Evolutionary conservation across 1,140 invertebrate genomes (phyloP).

Genomic region (Holotrichia oblita): DNA sequence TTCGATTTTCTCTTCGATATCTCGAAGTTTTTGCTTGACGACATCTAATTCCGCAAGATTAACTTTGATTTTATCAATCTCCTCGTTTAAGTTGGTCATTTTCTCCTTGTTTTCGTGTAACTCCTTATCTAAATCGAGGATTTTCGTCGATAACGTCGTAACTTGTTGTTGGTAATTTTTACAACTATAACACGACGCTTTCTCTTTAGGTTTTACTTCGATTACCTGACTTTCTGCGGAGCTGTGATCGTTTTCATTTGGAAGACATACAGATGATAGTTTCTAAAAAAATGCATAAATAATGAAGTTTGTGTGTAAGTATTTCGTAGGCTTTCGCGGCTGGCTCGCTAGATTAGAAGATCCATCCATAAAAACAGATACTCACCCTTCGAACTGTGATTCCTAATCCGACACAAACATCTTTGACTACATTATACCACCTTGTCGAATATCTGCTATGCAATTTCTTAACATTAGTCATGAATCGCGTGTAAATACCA

Average conservation of each 20-base stretch:
- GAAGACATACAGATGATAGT: background rate
- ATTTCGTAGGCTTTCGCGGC: too few relatives aligned
- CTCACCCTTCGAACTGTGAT: background rate
- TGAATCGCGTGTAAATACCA: background rate
- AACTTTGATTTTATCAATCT: constrained; percentile 6
- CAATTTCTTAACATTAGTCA: constrained; percentile 5
- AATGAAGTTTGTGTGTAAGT: too few relatives aligned
- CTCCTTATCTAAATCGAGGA: constrained; percentile 1
- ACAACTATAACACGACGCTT: background rate
- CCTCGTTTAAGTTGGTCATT: background rate
- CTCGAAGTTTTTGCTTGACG: constrained; percentile 27
- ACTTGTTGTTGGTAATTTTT: constrained; percentile 3
- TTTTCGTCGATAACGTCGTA: background rate
- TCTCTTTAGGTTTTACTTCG: background rate
- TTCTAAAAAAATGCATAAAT: background rate
- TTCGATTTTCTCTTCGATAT: constrained; percentile 19
- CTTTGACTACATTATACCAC: constrained; percentile 10
- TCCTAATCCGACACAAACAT: constrained; percentile 8
- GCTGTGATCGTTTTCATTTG: background rate
- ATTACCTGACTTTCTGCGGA: background rate
- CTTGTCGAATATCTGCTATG: constrained; percentile 3
- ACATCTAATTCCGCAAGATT: constrained; percentile 1
- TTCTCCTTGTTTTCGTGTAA: constrained; percentile 3
- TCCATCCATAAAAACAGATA: too few relatives aligned
- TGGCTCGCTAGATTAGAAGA: too few relatives aligned